These are phyloP conservation scores for Arenaria interpres DNA, from an alignment of 2,113 vertebrate genomes.

Conservation along the genomic window DNA sequence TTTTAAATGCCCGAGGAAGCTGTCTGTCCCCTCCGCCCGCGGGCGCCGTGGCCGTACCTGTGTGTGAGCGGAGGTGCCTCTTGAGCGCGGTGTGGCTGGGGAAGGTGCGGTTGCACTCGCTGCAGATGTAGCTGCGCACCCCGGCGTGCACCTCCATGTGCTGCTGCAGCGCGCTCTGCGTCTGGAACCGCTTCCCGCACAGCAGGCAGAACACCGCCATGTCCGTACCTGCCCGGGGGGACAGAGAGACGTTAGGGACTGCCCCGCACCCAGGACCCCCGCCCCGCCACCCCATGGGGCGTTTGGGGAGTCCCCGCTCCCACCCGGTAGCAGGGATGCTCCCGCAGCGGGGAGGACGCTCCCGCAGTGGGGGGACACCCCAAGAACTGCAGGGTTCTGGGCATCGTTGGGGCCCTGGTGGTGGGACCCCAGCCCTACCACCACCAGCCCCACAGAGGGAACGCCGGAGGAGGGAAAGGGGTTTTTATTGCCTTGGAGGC, in stretches of 20 bases:
- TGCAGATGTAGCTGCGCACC: constrained; percentile 98
- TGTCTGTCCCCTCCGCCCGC: accelerated
- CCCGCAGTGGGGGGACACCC: not conserved
- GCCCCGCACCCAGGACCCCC: not conserved
- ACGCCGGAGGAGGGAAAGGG: accelerated
- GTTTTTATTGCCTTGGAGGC: not conserved
- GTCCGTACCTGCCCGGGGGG: constrained; percentile 82
- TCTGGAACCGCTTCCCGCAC: constrained; percentile 97
- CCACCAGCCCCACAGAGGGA: accelerated
- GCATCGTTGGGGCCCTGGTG: accelerated
- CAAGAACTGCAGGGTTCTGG: not conserved
- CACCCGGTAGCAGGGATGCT: not conserved
- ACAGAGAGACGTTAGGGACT: not conserved
- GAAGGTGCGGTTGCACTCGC: constrained; percentile 97
- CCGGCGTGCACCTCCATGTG: constrained; percentile 99
- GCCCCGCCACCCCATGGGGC: accelerated
- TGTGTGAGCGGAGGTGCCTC: constrained; percentile 96
- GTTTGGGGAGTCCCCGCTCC: accelerated
- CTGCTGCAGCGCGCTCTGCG: constrained; percentile 93
- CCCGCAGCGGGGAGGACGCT: not conserved
- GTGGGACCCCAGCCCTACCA: no score
- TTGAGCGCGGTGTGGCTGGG: constrained; percentile 99
- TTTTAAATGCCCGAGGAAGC: not conserved
- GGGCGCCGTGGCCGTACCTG: constrained; percentile 75
- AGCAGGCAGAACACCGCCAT: constrained; percentile 99